Conservation (phyloP, 2,797 vertebrate species). For the Esox lucius region DNA sequence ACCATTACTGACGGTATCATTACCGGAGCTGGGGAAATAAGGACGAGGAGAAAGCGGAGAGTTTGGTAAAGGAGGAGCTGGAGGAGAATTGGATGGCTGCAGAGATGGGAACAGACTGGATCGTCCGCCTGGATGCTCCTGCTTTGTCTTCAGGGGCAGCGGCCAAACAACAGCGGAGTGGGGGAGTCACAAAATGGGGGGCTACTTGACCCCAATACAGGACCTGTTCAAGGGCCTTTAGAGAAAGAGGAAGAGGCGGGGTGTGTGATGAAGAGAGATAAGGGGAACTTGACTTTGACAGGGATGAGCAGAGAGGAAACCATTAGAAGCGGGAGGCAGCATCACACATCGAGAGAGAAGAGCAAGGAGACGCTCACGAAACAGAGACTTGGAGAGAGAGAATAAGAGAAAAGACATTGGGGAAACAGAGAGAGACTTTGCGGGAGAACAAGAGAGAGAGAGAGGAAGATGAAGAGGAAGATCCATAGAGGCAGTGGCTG, state of each 20-base stretch:
- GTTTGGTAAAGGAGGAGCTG: not conserved
- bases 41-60: not conserved
- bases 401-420: not conserved
- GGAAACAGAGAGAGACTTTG: not conserved
- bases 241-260: conserved; percentile 19
- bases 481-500: conserved; percentile 66
- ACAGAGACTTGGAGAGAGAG: conserved; percentile 5
- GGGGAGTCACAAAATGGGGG: conserved; percentile 12
- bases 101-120: conserved; percentile 61
- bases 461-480: conserved; percentile 31
- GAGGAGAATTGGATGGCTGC: conserved; percentile 32
- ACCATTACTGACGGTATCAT: too few relatives aligned
- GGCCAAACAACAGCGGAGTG: conserved; percentile 63
- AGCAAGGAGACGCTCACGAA: not conserved
- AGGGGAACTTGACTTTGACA: not conserved
- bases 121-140: conserved; percentile 72
- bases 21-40: not conserved
- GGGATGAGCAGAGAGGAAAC: conserved; percentile 3
- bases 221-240: conserved; percentile 41
- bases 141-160: conserved; percentile 70
- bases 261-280: not conserved
- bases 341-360: not conserved
- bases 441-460: conserved; percentile 13
- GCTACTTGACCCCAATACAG: conserved; percentile 32
- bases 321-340: not conserved